phyloP scores from a whole-genome alignment of 2,113 vertebrate species.

The Nestor notabilis region DNA sequence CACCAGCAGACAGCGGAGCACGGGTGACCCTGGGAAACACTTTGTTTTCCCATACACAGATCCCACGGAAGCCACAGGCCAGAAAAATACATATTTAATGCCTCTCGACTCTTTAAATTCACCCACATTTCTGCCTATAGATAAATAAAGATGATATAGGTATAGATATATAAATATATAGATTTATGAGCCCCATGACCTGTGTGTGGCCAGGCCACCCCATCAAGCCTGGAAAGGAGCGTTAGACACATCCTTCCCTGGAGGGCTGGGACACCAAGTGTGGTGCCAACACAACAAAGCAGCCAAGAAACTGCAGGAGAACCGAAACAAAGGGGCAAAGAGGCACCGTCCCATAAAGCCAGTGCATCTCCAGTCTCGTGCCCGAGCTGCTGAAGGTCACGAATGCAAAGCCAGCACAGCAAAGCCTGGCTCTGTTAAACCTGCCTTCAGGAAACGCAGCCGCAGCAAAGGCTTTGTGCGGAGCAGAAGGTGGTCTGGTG shows the following conservation, averaged over 20 bases:
- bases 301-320: not conserved
- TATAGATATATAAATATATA: too few relatives aligned
- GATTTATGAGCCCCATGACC: not conserved
- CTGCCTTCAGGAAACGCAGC: not conserved
- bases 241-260: rapidly evolving
- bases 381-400: not conserved
- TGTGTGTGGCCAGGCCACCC: not conserved
- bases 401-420: not conserved
- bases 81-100: not conserved
- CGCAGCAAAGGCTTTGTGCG: not conserved
- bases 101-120: not conserved
- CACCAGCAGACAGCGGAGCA: not conserved
- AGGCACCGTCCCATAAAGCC: not conserved
- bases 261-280: rapidly evolving
- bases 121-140: rapidly evolving
- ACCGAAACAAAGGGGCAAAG: not conserved
- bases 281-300: not conserved
- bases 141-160: too few relatives aligned
- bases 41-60: not conserved
- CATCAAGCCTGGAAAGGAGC: not conserved
- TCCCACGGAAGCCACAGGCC: not conserved
- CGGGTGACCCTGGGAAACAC: rapidly evolving
- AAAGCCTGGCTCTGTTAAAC: not conserved
- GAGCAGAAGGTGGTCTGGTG: not conserved
- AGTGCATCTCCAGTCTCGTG: not conserved